Evolutionary conservation across 2,888 invertebrate genomes (phyloP).

Genomic region (Parnassius mnemosyne): DNA sequence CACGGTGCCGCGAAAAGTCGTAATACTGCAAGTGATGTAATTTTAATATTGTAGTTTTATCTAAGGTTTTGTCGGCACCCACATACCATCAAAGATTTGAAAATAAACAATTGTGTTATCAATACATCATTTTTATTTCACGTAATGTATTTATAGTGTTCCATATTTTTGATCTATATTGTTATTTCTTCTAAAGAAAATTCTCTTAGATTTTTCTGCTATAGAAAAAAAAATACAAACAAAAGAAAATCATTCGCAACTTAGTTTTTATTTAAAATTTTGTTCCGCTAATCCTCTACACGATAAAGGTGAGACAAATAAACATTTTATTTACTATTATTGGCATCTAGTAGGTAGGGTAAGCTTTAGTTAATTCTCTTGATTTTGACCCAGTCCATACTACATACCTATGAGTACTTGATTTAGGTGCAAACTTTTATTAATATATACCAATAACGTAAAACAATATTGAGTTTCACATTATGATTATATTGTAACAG

Average conservation of each 20-base stretch:
- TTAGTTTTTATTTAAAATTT: conserved; percentile 8
- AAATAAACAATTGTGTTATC: no score
- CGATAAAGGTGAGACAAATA: conserved; percentile 17
- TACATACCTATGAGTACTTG: no score
- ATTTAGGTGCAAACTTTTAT: no score
- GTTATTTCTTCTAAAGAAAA: background rate
- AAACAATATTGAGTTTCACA: background rate
- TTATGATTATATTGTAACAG: no score
- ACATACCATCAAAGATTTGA: conserved; percentile 39
- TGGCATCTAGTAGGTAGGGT: conserved; percentile 2
- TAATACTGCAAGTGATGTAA: conserved; percentile 57
- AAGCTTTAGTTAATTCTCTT: background rate
- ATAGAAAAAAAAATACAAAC: conserved; percentile 30
- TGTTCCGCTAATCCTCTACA: conserved; percentile 15
- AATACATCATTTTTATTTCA: background rate
- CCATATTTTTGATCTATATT: no score
- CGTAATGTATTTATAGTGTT: no score
- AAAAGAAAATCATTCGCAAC: background rate
- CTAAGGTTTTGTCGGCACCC: conserved; percentile 58
- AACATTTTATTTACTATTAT: conserved; percentile 14
- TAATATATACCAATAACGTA: background rate
- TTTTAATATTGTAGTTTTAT: conserved; percentile 38
- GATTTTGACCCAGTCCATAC: no score
- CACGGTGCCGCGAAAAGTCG: conserved; percentile 44
- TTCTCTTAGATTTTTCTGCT: conserved; percentile 15